Conservation (phyloP, 2,797 vertebrate species). For the Lophius americanus region DNA sequence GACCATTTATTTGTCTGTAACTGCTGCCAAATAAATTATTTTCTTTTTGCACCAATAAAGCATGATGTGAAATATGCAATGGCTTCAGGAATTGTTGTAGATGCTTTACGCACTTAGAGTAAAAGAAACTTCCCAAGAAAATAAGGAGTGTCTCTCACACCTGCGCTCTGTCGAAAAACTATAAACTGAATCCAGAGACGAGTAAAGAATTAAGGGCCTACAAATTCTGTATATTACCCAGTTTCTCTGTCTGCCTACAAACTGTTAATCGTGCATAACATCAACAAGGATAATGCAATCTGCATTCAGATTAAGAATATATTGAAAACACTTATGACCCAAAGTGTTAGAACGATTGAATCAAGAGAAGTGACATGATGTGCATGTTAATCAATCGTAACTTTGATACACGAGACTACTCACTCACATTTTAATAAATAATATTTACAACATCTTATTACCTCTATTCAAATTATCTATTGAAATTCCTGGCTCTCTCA, state of each 20-base stretch:
- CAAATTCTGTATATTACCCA: slow-evolving; percentile 16
- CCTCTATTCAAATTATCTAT: not conserved
- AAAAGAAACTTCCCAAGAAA: slow-evolving; percentile 13
- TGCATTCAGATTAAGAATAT: slow-evolving; percentile 10
- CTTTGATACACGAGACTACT: slow-evolving; percentile 5
- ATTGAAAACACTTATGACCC: slow-evolving; percentile 10
- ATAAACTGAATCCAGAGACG: slow-evolving; percentile 14
- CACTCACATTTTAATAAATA: slow-evolving; percentile 15
- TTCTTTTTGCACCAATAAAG: slow-evolving; percentile 14
- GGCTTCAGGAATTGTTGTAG: slow-evolving; percentile 9
- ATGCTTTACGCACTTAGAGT: slow-evolving; percentile 28
- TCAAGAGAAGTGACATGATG: slow-evolving; percentile 20
- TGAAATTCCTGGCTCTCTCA: not conserved
- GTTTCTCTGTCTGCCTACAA: slow-evolving; percentile 12
- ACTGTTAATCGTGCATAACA: slow-evolving; percentile 9
- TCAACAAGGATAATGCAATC: slow-evolving; percentile 7
- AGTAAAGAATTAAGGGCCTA: slow-evolving; percentile 23
- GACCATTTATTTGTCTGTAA: slow-evolving; percentile 16
- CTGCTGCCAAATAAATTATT: slow-evolving; percentile 26
- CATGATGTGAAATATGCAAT: slow-evolving; percentile 10
- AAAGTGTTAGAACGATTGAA: not conserved
- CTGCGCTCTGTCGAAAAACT: not conserved
- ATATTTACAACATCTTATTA: slow-evolving; percentile 17
- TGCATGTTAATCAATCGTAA: slow-evolving; percentile 18
- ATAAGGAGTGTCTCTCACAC: not conserved